Percentiles rank a stretch among this genome's conserved stretches.
These are phyloP conservation scores for Rana temporaria DNA, from an alignment of 2,113 vertebrate genomes.

Conservation along the genomic window DNA sequence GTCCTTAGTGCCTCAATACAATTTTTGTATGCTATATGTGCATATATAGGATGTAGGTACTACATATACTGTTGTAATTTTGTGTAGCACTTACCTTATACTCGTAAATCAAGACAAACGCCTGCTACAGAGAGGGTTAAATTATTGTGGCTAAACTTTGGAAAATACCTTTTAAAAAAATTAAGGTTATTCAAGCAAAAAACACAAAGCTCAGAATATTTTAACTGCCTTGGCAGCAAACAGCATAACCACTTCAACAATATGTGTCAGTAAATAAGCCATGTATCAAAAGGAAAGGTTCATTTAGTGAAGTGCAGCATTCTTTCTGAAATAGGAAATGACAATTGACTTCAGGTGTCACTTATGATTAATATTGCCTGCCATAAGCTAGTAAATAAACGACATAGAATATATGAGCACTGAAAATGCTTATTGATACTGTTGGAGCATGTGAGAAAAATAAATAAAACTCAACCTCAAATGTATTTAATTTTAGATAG, in stretches of 20 bases:
- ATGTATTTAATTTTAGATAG: neutral
- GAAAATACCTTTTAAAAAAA: neutral
- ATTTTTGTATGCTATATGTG: too few relatives aligned
- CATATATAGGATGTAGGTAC: too few relatives aligned
- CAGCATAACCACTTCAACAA: neutral
- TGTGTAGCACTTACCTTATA: too few relatives aligned
- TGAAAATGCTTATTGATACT: neutral
- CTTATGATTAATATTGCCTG: neutral
- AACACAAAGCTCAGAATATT: neutral
- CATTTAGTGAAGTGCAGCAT: neutral
- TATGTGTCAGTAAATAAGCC: constrained; percentile 1
- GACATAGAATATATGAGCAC: constrained; percentile 2
- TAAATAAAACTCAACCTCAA: constrained; percentile 1
- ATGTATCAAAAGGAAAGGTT: constrained; percentile 4
- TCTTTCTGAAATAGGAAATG: neutral
- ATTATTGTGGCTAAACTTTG: neutral
- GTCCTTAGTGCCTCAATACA: too few relatives aligned
- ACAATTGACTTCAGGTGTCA: constrained; percentile 5
- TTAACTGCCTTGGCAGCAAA: constrained; percentile 5
- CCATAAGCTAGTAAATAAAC: constrained; percentile 10
- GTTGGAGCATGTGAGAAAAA: neutral
- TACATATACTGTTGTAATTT: too few relatives aligned
- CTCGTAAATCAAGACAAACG: too few relatives aligned
- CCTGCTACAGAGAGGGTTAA: too few relatives aligned
- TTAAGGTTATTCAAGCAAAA: neutral